phyloP scores from a whole-genome alignment of 2,888 invertebrate genomes.

The Euphydryas editha region DNA sequence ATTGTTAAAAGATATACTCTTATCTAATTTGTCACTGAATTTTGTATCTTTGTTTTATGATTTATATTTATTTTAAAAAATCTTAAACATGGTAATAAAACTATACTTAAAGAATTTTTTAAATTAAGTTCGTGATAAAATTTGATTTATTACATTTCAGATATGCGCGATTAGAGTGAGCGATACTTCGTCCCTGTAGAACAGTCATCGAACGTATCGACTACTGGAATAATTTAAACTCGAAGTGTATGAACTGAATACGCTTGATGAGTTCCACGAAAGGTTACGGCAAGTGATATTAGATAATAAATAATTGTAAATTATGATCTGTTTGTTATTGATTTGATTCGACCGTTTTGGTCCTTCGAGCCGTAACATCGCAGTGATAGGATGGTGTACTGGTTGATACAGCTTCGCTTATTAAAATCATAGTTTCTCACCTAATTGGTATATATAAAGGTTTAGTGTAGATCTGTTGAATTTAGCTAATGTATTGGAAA shows the following conservation, averaged over 20 bases:
- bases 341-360: conserved; percentile 17
- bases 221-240: conserved; percentile 6
- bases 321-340: conserved; percentile 41
- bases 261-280: conserved; percentile 37
- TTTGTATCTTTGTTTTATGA: no score
- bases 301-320: conserved; percentile 46
- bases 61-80: no score
- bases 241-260: conserved; percentile 40
- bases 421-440: conserved; percentile 6
- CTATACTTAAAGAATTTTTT: conserved; percentile 9
- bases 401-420: conserved; percentile 20
- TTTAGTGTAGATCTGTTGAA: conserved; percentile 9
- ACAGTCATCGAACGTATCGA: conserved; percentile 33
- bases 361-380: conserved; percentile 21
- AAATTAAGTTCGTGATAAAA: conserved; percentile 19
- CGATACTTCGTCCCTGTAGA: conserved; percentile 46
- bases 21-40: no score
- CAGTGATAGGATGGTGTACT: conserved; percentile 20
- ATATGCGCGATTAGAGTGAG: conserved; percentile 76
- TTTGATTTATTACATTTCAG: conserved; percentile 50
- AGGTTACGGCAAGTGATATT: conserved; percentile 52
- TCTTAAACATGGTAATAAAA: no score
- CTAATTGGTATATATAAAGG: conserved; percentile 1
- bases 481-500: conserved; percentile 12
- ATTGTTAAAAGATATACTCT: no score